These are phyloP conservation scores for Drosophila eugracilis DNA, from an alignment of 1,140 invertebrate genomes.

Conservation along the genomic window DNA sequence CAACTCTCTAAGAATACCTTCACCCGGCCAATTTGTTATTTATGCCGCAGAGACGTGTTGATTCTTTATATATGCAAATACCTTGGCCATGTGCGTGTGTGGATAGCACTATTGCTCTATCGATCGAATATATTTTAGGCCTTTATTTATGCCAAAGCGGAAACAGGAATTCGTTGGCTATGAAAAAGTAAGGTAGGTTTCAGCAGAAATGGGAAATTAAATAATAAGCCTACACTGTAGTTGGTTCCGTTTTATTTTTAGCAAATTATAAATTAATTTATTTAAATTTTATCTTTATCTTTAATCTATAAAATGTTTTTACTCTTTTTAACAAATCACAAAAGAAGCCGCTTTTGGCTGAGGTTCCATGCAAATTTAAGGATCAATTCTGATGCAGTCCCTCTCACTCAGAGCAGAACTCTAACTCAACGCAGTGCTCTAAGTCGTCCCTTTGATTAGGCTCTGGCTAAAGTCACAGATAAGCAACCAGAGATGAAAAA, in stretches of 20 bases:
- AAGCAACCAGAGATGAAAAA: too few species aligned
- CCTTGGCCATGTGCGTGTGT: conserved; percentile 20
- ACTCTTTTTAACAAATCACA: background rate
- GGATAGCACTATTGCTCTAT: conserved; percentile 43
- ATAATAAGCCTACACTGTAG: background rate
- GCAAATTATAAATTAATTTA: background rate
- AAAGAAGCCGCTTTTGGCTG: background rate
- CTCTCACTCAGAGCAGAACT: too few species aligned
- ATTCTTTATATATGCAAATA: conserved; percentile 79
- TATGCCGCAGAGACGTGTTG: conserved; percentile 76
- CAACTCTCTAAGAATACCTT: conserved; percentile 10
- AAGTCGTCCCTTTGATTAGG: too few species aligned
- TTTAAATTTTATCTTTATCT: too few species aligned
- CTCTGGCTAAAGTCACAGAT: too few species aligned
- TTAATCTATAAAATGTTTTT: too few species aligned
- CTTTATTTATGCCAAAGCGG: conserved; percentile 42
- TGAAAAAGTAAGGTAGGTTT: background rate
- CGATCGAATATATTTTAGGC: conserved; percentile 33
- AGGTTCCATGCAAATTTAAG: background rate
- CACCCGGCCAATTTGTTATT: conserved; percentile 74
- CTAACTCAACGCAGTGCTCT: too few species aligned
- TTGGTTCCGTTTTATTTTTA: background rate
- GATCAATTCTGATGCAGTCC: background rate
- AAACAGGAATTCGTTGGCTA: conserved; percentile 21
- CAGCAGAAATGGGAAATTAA: background rate